Conservation (phyloP, 2,113 vertebrate genomes). For the Callocephalon fimbriatum region DNA sequence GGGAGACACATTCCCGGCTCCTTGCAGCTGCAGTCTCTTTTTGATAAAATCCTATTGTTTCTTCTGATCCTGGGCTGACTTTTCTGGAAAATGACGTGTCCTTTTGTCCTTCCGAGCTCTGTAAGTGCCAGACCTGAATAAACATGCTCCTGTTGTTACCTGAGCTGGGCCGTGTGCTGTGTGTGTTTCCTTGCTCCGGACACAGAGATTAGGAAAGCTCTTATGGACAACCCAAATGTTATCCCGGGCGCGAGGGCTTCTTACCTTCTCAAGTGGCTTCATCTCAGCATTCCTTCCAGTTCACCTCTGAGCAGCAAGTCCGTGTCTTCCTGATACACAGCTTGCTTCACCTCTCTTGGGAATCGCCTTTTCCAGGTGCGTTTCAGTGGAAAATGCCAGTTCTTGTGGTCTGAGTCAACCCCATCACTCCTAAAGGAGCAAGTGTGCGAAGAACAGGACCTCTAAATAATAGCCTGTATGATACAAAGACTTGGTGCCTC, state of each 20-base stretch:
- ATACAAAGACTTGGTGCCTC: not conserved
- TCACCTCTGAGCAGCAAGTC: conserved; percentile 1
- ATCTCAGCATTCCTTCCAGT: not conserved
- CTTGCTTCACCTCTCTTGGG: not conserved
- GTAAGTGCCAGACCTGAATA: conserved; percentile 70
- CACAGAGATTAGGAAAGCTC: not conserved
- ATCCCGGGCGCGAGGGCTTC: not conserved
- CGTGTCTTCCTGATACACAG: not conserved
- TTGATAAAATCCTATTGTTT: not conserved
- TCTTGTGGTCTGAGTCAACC: not conserved
- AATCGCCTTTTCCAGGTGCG: not conserved
- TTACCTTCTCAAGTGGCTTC: not conserved
- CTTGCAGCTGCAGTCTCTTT: conserved; percentile 37
- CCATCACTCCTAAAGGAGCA: not conserved
- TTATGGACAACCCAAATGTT: not conserved
- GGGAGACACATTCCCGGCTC: conserved; percentile 13
- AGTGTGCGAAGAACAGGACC: not conserved
- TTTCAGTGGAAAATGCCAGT: not conserved
- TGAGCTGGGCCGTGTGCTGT: conserved; percentile 23
- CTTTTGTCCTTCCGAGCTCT: conserved; percentile 47
- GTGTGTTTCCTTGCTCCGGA: conserved; percentile 49
- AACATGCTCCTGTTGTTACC: conserved; percentile 66
- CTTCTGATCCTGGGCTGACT: conserved; percentile 50
- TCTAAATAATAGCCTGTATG: not conserved
- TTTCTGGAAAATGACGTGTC: conserved; percentile 46